Evolutionary conservation across 1,140 invertebrate species (phyloP).

Genomic region (Steinernema feltiae): DNA sequence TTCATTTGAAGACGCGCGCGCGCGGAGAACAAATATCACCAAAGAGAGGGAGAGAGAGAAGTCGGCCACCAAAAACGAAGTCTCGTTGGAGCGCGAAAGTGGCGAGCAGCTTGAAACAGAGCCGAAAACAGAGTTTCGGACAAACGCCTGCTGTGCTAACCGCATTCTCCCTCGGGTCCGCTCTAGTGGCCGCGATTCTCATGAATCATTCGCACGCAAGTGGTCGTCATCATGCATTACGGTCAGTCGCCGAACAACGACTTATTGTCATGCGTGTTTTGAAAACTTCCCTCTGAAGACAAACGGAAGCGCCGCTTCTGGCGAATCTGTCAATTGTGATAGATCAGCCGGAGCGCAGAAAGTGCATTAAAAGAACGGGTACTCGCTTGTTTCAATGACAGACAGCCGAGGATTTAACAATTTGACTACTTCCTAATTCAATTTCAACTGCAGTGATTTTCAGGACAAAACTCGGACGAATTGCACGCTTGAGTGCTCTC

Average conservation of each 20-base stretch:
- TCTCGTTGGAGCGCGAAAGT: background rate
- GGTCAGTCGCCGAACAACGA: background rate
- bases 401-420: too few relatives aligned
- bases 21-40: background rate
- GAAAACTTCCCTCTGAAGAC: background rate
- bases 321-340: background rate
- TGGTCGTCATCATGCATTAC: conserved; percentile 13
- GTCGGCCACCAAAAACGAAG: background rate
- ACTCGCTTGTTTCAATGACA: too few relatives aligned
- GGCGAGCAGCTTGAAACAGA: background rate
- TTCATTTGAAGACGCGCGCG: background rate
- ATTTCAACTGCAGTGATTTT: too few relatives aligned
- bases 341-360: too few relatives aligned
- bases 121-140: conserved; percentile 1
- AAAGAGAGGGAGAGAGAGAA: background rate
- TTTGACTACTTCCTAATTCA: too few relatives aligned
- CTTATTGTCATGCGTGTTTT: background rate
- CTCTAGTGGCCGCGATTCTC: background rate
- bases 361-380: too few relatives aligned
- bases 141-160: conserved; percentile 4
- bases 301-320: background rate
- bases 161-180: background rate
- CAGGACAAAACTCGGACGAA: too few relatives aligned
- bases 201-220: conserved; percentile 11
- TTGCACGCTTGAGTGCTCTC: too few relatives aligned